Evolutionary conservation across 2,888 invertebrate species (phyloP).

Genomic region (Leptopilina syphax): DNA sequence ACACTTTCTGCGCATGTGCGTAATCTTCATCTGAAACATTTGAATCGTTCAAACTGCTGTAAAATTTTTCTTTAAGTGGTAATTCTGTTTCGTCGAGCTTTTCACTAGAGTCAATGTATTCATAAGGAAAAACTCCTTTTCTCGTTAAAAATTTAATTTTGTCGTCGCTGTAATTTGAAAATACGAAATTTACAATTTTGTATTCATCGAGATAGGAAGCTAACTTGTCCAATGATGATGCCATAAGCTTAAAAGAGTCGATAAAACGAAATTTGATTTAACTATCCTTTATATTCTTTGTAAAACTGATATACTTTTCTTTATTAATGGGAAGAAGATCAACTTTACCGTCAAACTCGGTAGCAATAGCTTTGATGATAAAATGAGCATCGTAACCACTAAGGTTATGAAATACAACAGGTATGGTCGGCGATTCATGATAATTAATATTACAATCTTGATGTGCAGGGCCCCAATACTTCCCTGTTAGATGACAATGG

Average conservation of each 20-base stretch:
- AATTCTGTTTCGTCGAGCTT: not conserved
- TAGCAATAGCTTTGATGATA: constrained; percentile 8
- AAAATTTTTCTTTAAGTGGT: not conserved
- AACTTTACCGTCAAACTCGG: not conserved
- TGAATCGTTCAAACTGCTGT: not conserved
- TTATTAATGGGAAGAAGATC: not conserved
- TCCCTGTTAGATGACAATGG: constrained; percentile 16
- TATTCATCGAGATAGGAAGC: not conserved
- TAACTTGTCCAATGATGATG: not conserved
- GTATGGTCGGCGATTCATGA: not conserved
- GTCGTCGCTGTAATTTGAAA: not conserved
- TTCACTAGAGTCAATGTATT: not conserved
- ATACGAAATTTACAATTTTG: not conserved
- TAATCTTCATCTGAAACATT: not conserved
- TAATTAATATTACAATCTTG: not conserved
- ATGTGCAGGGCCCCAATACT: not conserved
- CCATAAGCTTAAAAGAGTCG: too few relatives aligned
- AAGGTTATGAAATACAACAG: not conserved
- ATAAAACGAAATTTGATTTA: too few relatives aligned
- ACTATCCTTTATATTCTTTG: too few relatives aligned
- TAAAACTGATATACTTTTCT: not conserved
- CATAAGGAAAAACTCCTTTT: constrained; percentile 21
- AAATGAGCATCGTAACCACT: constrained; percentile 13
- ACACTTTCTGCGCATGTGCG: too few relatives aligned
- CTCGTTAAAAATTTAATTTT: not conserved